phyloP scores from a whole-genome alignment of 1,140 invertebrate species.

The Choristoneura fumiferana region DNA sequence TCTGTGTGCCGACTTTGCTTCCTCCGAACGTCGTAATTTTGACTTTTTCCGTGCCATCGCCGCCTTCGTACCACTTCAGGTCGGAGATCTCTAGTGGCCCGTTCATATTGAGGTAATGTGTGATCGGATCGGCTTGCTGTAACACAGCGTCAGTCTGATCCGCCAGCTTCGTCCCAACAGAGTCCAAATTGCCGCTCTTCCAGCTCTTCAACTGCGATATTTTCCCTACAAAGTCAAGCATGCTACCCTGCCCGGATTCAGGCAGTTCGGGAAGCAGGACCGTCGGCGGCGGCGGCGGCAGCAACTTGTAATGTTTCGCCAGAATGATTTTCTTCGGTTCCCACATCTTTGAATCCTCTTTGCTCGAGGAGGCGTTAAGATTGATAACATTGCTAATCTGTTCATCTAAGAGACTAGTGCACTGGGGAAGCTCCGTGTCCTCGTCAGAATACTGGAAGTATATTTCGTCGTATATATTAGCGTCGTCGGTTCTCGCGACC shows the following conservation, averaged over 20 bases:
- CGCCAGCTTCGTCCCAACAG: conserved; percentile 60
- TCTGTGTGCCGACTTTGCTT: conserved; percentile 57
- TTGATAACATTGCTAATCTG: conserved; percentile 74
- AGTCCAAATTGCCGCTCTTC: conserved; percentile 62
- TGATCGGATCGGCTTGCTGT: conserved; percentile 53
- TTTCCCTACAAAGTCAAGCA: conserved; percentile 62
- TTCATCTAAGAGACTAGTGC: conserved; percentile 66
- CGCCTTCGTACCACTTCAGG: conserved; percentile 67
- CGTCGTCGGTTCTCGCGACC: conserved; percentile 58
- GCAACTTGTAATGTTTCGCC: conserved; percentile 60
- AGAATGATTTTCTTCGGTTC: conserved; percentile 65
- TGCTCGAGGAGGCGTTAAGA: conserved; percentile 69
- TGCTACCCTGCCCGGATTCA: conserved; percentile 51
- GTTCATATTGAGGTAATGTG: conserved; percentile 65
- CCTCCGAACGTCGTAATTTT: conserved; percentile 54
- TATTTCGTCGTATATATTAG: conserved; percentile 72
- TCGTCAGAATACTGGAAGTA: conserved; percentile 75
- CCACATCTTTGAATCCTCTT: conserved; percentile 69
- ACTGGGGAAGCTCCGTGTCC: conserved; percentile 71
- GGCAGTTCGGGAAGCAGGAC: conserved; percentile 58
- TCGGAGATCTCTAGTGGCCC: conserved; percentile 68
- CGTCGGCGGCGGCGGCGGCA: conserved; percentile 55
- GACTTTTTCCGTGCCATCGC: conserved; percentile 55
- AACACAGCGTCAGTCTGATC: conserved; percentile 62
- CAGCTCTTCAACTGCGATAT: conserved; percentile 65